Evolutionary conservation across 2,113 vertebrate species (phyloP), one percentile per base, ranked within the genome.

Genomic region (human (Homo sapiens)): DNA sequence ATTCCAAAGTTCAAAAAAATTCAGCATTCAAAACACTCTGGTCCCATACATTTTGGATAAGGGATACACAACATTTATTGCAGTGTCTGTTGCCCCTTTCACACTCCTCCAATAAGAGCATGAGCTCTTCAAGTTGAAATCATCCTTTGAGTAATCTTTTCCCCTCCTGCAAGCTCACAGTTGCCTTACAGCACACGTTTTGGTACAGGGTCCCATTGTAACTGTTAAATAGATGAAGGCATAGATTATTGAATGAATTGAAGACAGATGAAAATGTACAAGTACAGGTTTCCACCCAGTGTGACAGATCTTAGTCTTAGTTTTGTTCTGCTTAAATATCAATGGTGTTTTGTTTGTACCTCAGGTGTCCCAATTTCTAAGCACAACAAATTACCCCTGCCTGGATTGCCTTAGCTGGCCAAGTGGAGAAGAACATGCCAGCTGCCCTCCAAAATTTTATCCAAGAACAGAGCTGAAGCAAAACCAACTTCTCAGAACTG

Each of bases 401-500:
- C 25, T 76, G 25, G 68, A 70, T 64, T 70, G 70, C 50, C 48
- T 90, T 92, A 35, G 38, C 40, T 68, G 73, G 40, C 52, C 78
- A 86, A 57, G 8, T n/a, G 32, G 50, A 40, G 52, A 57, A 80
- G 59, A 66, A 3, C 11, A 16, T 68, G 35, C 22, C 57, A 90
- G 64, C 30, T 91, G 70, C 66, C 75, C 76, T 89, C 70, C 40
- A 66, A 87, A 87, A 93, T n/a, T 64, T 70, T 50, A 48, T 10
- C 68, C 48, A 85, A 81, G 35, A 82, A 72, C 48, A 81, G 43
- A 96, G 12, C 78, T 87, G 59, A 94, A 92, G n/a, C 57, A 85
- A 92, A 89, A 73, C 17, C 22, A 85, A 78, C 81, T 96, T 84
- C 48, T 7, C 2, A 43, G 57, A 89, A 64, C 40, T 76, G 18